These are phyloP conservation scores for Argopecten irradians DNA, from an alignment of 1,140 invertebrate species.

Conservation along the genomic window DNA sequence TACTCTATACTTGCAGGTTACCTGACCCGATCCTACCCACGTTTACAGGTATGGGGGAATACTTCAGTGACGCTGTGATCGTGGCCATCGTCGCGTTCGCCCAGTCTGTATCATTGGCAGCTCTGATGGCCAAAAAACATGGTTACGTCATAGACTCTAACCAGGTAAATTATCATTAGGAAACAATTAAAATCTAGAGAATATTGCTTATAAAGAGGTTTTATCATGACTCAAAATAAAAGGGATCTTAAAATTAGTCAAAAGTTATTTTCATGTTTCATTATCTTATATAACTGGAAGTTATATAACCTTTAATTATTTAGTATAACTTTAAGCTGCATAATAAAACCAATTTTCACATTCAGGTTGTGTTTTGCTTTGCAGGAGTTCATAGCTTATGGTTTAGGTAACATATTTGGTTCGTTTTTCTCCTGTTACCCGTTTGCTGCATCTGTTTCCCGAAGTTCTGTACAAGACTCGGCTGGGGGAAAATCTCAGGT, in stretches of 20 bases:
- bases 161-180: slow-evolving; percentile 54
- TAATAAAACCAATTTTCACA: background rate
- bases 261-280: background rate
- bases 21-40: slow-evolving; percentile 60
- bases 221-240: background rate
- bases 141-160: slow-evolving; percentile 76
- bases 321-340: background rate
- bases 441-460: slow-evolving; percentile 79
- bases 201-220: background rate
- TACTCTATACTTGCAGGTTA: slow-evolving; percentile 52
- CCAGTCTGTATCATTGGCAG: slow-evolving; percentile 76
- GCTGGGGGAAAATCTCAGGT: slow-evolving; percentile 78
- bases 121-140: slow-evolving; percentile 78
- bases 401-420: slow-evolving; percentile 67
- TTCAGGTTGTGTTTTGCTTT: slow-evolving; percentile 27
- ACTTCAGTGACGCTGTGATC: slow-evolving; percentile 69
- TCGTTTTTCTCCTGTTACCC: slow-evolving; percentile 77
- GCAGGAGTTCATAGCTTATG: slow-evolving; percentile 72
- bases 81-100: slow-evolving; percentile 76
- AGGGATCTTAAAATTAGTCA: background rate
- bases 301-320: background rate
- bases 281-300: background rate
- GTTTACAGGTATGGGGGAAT: slow-evolving; percentile 51
- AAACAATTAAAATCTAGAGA: background rate
- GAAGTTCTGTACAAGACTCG: slow-evolving; percentile 77